Conservation (phyloP, 2,797 vertebrate species). For the Xiphorhynchus erythropygius region DNA sequence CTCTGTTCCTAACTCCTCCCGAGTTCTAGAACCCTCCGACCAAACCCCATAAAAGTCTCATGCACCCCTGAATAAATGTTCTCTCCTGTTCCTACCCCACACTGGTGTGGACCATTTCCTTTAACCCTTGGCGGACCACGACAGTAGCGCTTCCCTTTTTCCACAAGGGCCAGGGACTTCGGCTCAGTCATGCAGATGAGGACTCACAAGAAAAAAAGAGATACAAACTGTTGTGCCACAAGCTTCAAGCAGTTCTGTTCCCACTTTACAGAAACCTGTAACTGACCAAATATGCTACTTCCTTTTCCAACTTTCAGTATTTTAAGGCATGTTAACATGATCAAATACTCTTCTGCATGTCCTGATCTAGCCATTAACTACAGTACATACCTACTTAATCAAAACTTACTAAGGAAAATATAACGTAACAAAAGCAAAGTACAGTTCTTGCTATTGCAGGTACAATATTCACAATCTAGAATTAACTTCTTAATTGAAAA, state of each 20-base stretch:
- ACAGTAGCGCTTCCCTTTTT: not conserved
- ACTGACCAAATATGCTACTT: not conserved
- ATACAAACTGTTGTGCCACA: not conserved
- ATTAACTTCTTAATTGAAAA: not conserved
- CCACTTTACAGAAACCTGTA: not conserved
- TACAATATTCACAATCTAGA: not conserved
- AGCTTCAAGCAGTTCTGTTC: not conserved
- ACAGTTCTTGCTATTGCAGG: not conserved
- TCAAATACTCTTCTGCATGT: not conserved
- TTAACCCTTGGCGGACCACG: too few relatives aligned
- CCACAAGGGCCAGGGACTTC: not conserved
- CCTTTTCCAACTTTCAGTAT: not conserved
- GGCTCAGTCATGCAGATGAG: not conserved
- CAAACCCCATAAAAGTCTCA: too few relatives aligned
- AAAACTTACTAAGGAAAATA: fast-evolving
- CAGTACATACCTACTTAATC: not conserved
- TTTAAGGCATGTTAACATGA: not conserved
- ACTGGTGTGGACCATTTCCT: too few relatives aligned
- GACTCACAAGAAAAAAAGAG: not conserved
- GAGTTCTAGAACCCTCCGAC: too few relatives aligned
- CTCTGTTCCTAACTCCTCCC: too few relatives aligned
- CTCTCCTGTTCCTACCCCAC: too few relatives aligned
- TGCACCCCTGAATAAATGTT: too few relatives aligned
- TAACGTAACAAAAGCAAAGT: not conserved
- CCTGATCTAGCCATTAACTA: not conserved